phyloP scores from a whole-genome alignment of 2,888 invertebrate species.

The Tenthredo amoena region DNA sequence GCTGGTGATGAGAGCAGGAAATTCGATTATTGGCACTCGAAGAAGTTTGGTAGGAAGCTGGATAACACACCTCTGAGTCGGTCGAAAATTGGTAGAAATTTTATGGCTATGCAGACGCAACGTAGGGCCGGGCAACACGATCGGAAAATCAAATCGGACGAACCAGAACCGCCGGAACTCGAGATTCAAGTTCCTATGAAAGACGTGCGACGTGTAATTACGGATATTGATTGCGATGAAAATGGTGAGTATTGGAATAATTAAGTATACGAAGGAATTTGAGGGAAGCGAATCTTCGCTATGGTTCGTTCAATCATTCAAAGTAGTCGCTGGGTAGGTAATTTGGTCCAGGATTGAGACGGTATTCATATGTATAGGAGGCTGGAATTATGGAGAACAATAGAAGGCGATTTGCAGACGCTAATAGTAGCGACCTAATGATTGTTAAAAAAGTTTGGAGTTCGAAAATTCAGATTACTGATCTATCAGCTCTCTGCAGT shows the following conservation, averaged over 20 bases:
- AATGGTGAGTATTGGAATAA: conserved; percentile 7
- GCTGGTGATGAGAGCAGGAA: conserved; percentile 26
- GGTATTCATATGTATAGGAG: no score
- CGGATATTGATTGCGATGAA: background rate
- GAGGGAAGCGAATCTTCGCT: background rate
- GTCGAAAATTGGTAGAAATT: background rate
- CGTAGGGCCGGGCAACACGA: background rate
- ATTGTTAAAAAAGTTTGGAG: background rate
- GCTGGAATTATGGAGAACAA: background rate
- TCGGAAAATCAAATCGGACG: background rate
- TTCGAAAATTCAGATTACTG: background rate
- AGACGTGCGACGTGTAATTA: background rate
- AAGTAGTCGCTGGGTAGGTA: background rate
- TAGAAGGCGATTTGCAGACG: background rate
- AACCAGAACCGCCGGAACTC: background rate
- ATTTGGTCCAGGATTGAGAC: background rate
- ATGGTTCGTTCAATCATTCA: background rate
- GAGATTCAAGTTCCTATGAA: conserved; percentile 38
- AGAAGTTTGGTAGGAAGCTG: background rate
- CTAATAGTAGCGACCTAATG: background rate
- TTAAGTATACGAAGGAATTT: background rate
- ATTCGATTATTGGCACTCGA: conserved; percentile 46
- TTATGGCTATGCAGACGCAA: background rate
- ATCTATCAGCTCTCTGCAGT: background rate
- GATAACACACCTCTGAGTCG: background rate